Evolutionary conservation across 2,113 vertebrate species (phyloP), one percentile per base, ranked within the genome.

Genomic region (Oceanodroma tethys): DNA sequence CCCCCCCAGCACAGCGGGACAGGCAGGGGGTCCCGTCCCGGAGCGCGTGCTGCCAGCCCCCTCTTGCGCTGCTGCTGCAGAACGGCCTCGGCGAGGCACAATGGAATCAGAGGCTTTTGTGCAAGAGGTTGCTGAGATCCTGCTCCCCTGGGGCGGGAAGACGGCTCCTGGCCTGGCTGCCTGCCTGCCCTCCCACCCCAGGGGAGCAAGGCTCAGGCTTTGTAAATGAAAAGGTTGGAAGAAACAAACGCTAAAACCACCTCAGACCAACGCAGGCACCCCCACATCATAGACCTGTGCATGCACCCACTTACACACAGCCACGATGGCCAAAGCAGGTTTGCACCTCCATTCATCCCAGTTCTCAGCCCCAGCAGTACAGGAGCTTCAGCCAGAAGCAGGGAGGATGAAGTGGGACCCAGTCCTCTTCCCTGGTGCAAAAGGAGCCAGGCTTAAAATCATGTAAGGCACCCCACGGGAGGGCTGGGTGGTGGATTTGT

Each of bases 1-100:
- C 23, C 47, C 60, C 45, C 45, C 55, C 52, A 5, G 42, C 22
- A 42, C 43, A 9, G 17, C 5, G 0, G 75, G 88, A 25, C 1
- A 0, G 83, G 58, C 56, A 86, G 89, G 90, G 72, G 80, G 83
- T 58, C 86, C 81, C 1, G 0, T 66, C 88, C 79, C 1, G 0
- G 73, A 80, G 60, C 4, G 3, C 22, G 88, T 92, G 83, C 90
- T 97, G 91, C 81, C 97, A 96, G 96, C 96, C 93, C 96, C 96
- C 95, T 93, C 95, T 96, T 88, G 88, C 2, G 75, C 95, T 93
- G 75, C 86, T 9, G 38, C 62, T 75, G 76, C 86, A 95, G 78
- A 89, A 88, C 7, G 47, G 82, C 90, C 80, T 88, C 47, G 29
- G 73, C 3, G 3, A 84, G 73, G 89, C 65, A 87, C 93, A 79